Evolutionary conservation across 2,797 vertebrate genomes (phyloP).

Genomic region (Urophycis tenuis): DNA sequence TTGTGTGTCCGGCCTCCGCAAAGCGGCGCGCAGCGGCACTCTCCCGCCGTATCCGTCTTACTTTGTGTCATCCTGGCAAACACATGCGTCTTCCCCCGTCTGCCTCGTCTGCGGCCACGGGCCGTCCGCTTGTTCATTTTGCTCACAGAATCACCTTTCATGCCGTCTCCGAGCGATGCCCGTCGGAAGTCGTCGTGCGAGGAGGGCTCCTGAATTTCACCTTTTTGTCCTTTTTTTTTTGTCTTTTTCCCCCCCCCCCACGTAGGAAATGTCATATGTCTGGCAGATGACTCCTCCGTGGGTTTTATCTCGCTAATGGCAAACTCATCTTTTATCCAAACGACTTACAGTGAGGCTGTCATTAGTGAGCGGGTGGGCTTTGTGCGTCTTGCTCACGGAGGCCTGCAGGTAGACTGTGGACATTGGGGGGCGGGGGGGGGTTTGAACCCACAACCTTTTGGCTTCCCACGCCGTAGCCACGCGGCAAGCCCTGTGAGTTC

Average conservation of each 20-base stretch:
- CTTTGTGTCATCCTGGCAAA: conserved; percentile 9
- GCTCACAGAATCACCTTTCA: conserved; percentile 39
- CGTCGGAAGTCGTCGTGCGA: conserved; percentile 16
- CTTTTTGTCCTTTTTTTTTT: background rate
- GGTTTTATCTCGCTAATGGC: background rate
- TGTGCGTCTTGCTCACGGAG: background rate
- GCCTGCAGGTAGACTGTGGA: background rate
- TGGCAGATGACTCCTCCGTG: background rate
- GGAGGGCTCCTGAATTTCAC: background rate
- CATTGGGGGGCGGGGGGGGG: too few species aligned
- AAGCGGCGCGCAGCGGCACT: conserved; percentile 58
- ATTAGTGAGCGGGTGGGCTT: background rate
- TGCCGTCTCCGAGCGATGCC: conserved; percentile 10
- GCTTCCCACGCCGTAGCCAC: background rate
- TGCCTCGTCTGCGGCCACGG: conserved; percentile 8
- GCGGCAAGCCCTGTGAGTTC: background rate
- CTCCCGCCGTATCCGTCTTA: conserved; percentile 43
- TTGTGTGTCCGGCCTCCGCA: conserved; percentile 43
- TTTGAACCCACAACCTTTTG: background rate
- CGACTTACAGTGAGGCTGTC: background rate
- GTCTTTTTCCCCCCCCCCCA: background rate
- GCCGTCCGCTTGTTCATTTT: conserved; percentile 54
- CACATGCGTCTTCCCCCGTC: conserved; percentile 13
- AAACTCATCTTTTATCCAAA: background rate
- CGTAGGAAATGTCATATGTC: background rate